These are phyloP conservation scores for Parotia lawesii DNA, from an alignment of 2,113 vertebrate genomes.

Conservation along the genomic window DNA sequence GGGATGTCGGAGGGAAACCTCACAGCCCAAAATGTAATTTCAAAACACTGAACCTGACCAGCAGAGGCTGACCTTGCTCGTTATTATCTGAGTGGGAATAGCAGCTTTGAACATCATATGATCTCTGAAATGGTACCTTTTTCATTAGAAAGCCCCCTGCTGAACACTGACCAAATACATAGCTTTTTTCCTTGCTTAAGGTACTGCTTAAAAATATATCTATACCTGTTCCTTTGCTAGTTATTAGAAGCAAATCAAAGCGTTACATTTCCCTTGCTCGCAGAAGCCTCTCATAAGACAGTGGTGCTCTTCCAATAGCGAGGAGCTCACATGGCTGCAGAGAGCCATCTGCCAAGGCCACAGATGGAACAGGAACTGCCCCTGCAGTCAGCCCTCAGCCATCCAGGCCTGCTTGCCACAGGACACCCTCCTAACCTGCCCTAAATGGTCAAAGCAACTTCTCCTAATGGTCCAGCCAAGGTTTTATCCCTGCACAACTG, in stretches of 20 bases:
- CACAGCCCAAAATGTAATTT: conserved; percentile 67
- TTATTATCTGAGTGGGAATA: conserved; percentile 73
- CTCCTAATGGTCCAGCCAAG: background rate
- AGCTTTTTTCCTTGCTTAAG: conserved; percentile 54
- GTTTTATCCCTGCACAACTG: background rate
- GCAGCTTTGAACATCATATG: conserved; percentile 71
- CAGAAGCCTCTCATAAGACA: conserved; percentile 29
- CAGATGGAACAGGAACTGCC: background rate
- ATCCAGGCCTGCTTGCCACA: background rate
- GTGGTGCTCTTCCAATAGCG: background rate
- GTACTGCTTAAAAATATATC: conserved; percentile 57
- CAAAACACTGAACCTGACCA: conserved; percentile 67
- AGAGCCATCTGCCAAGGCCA: background rate
- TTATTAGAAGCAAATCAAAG: conserved; percentile 64
- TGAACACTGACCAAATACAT: conserved; percentile 67
- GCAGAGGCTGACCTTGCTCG: conserved; percentile 69
- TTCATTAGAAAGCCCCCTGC: conserved; percentile 70
- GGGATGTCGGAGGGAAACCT: conserved; percentile 41
- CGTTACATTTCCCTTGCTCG: background rate
- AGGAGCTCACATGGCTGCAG: background rate
- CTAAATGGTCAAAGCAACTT: background rate
- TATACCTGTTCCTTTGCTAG: conserved; percentile 28
- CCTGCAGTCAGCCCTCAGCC: background rate
- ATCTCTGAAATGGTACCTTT: conserved; percentile 66
- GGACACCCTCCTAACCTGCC: background rate